Conservation (phyloP, 2,888 invertebrate genomes). For the Drosophila picticornis region DNA sequence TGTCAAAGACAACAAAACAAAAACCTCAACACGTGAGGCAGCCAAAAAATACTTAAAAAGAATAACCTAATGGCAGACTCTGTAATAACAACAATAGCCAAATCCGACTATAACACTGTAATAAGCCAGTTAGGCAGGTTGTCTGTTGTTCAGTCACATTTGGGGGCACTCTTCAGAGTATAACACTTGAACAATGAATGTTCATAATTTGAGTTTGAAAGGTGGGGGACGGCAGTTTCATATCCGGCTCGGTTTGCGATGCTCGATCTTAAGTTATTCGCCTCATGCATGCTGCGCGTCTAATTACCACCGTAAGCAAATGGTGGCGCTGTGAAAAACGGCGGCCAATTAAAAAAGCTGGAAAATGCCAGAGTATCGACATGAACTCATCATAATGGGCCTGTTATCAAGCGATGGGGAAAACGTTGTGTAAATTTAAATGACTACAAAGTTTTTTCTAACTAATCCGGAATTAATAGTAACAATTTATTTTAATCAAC, state of each 20-base stretch:
- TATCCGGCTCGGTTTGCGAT: constrained; percentile 64
- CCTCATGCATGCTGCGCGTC: constrained; percentile 48
- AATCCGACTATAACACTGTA: constrained; percentile 18
- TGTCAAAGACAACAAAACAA: constrained; percentile 72
- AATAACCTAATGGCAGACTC: constrained; percentile 59
- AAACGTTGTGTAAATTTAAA: constrained; percentile 3
- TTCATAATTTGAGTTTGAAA: constrained; percentile 73
- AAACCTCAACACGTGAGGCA: constrained; percentile 66
- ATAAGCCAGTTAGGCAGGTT: constrained; percentile 32
- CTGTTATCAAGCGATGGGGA: constrained; percentile 7
- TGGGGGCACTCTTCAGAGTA: constrained; percentile 44
- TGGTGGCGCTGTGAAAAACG: constrained; percentile 50
- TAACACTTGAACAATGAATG: constrained; percentile 46
- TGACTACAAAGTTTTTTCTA: neutral
- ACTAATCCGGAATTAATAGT: neutral
- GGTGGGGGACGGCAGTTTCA: constrained; percentile 46
- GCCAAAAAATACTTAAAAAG: constrained; percentile 32
- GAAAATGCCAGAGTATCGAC: constrained; percentile 45
- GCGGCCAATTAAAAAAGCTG: constrained; percentile 64
- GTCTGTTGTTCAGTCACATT: constrained; percentile 37
- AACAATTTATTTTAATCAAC: neutral
- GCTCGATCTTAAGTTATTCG: constrained; percentile 37
- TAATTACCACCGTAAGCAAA: constrained; percentile 59
- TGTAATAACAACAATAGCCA: constrained; percentile 10
- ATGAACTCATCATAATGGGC: constrained; percentile 34